phyloP scores from a whole-genome alignment of 2,797 vertebrate genomes.

The Enteromius thamalakanensis region DNA sequence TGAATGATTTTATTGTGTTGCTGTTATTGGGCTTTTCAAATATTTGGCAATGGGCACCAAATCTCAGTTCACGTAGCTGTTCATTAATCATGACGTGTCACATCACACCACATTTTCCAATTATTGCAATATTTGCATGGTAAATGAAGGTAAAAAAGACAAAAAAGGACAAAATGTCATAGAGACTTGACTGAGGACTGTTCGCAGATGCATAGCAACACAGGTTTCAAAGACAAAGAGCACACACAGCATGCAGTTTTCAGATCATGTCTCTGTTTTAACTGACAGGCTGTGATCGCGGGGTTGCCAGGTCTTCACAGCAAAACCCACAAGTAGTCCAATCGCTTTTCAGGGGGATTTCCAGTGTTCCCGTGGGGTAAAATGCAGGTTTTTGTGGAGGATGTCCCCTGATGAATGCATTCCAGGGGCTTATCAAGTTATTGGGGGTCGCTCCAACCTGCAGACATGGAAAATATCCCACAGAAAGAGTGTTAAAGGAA shows the following conservation, averaged over 20 bases:
- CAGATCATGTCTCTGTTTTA: neutral
- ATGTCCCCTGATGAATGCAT: too few relatives aligned
- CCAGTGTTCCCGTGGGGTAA: too few relatives aligned
- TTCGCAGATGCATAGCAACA: neutral
- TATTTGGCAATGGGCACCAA: neutral
- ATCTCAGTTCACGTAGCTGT: neutral
- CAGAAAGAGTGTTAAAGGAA: too few relatives aligned
- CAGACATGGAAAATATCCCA: too few relatives aligned
- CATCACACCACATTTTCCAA: neutral
- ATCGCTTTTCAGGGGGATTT: too few relatives aligned
- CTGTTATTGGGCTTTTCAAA: neutral
- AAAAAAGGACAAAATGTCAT: neutral
- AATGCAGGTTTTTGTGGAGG: too few relatives aligned
- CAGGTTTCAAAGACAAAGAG: neutral
- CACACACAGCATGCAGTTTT: neutral
- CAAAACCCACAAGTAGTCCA: too few relatives aligned
- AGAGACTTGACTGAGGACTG: neutral
- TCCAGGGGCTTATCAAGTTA: too few relatives aligned
- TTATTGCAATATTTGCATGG: neutral
- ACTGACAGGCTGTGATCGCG: neutral
- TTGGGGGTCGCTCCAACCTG: too few relatives aligned
- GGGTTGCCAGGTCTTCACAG: too few relatives aligned
- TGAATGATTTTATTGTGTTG: neutral
- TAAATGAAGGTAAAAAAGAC: too few relatives aligned
- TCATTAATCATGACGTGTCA: neutral